Conservation (phyloP, 2,113 vertebrate genomes). For the Oophaga pumilio region DNA sequence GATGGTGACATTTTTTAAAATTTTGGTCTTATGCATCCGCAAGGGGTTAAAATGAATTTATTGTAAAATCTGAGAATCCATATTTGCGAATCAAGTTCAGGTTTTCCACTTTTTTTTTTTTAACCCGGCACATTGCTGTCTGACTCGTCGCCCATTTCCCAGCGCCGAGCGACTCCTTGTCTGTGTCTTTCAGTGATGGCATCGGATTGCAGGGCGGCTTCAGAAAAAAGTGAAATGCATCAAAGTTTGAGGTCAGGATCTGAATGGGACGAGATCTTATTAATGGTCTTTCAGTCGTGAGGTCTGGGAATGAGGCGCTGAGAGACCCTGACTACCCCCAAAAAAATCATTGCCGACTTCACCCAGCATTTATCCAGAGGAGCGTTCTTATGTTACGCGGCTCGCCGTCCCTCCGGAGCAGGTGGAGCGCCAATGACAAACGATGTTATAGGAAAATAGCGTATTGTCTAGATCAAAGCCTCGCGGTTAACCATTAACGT, state of each 20-base stretch:
- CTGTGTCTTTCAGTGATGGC: constrained; percentile 3
- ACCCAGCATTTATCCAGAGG: constrained; percentile 3
- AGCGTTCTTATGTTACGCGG: constrained; percentile 3
- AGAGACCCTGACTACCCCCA: not conserved
- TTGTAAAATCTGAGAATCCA: not conserved
- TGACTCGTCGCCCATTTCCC: not conserved
- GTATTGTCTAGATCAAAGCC: constrained; percentile 21
- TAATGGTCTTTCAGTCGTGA: constrained; percentile 25
- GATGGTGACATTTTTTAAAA: too few species aligned
- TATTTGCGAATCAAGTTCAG: not conserved
- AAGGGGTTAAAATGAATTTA: not conserved
- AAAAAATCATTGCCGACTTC: constrained; percentile 11
- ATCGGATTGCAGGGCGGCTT: constrained; percentile 20
- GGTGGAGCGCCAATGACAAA: constrained; percentile 25
- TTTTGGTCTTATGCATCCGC: too few species aligned
- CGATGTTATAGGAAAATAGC: not conserved
- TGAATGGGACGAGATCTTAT: constrained; percentile 13
- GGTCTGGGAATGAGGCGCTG: constrained; percentile 23
- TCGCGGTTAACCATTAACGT: not conserved
- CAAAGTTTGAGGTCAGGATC: constrained; percentile 24
- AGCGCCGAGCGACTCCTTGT: not conserved
- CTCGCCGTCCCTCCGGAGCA: constrained; percentile 12
- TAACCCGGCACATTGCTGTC: not conserved
- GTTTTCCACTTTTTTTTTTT: not conserved
- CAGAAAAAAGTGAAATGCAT: constrained; percentile 27